Evolutionary conservation across 2,797 vertebrate species (phyloP).

Genomic region (Discoglossus pictus): DNA sequence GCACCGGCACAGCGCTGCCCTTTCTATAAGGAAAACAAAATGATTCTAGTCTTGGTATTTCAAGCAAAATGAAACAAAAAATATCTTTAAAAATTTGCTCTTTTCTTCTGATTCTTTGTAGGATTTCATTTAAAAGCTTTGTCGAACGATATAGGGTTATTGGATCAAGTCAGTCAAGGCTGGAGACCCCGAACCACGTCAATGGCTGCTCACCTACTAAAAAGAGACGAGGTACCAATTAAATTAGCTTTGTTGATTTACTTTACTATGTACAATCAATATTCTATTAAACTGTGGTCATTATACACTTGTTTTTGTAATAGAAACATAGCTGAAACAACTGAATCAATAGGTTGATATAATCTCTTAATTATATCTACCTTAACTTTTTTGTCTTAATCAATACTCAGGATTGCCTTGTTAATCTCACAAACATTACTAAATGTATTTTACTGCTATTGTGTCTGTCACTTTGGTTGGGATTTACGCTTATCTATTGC

Average conservation of each 20-base stretch:
- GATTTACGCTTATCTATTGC: too few species aligned
- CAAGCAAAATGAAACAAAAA: too few species aligned
- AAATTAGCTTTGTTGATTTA: not conserved
- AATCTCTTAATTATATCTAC: too few species aligned
- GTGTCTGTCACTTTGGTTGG: too few species aligned
- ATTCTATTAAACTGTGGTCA: not conserved
- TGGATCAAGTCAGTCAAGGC: constrained; percentile 38
- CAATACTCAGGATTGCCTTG: too few species aligned
- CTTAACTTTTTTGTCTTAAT: too few species aligned
- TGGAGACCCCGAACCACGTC: not conserved
- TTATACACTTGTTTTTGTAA: not conserved
- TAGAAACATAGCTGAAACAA: too few species aligned
- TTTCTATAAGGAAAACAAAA: too few species aligned
- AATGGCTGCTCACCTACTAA: constrained; percentile 32
- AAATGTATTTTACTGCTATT: too few species aligned
- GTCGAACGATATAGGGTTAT: constrained; percentile 83
- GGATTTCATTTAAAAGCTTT: constrained; percentile 84
- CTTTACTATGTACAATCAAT: not conserved
- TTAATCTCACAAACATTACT: too few species aligned
- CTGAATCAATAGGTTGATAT: too few species aligned
- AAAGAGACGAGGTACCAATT: constrained; percentile 60
- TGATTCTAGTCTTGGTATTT: not conserved
- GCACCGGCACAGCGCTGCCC: too few species aligned
- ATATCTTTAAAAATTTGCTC: not conserved
- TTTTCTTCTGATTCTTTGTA: constrained; percentile 55